Conservation (phyloP, 2,888 invertebrate species). For the Agrypnus murinus region DNA sequence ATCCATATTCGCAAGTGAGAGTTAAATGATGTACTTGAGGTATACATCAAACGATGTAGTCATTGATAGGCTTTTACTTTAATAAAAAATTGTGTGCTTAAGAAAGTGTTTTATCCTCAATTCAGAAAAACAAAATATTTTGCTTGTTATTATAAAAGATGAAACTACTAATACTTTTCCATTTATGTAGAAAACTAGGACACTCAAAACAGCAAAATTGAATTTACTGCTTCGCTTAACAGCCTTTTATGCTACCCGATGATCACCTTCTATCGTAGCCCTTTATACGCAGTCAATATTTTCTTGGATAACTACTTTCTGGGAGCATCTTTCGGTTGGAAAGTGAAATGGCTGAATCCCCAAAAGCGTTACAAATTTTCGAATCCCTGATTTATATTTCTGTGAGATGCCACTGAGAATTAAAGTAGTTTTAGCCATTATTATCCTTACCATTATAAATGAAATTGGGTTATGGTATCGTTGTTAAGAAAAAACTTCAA, state of each 20-base stretch:
- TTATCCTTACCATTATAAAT: too few species aligned
- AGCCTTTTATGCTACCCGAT: slow-evolving; percentile 34
- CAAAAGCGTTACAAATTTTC: slow-evolving; percentile 21
- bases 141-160: background rate
- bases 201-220: slow-evolving; percentile 34
- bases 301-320: slow-evolving; percentile 28
- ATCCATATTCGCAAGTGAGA: background rate
- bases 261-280: slow-evolving; percentile 25
- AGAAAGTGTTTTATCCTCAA: background rate
- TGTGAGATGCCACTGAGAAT: too few species aligned
- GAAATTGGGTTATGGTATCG: too few species aligned
- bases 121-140: background rate
- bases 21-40: background rate
- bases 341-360: slow-evolving; percentile 8
- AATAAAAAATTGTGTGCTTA: too few species aligned
- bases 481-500: too few species aligned
- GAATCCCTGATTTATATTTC: slow-evolving; percentile 7
- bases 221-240: slow-evolving; percentile 36
- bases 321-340: slow-evolving; percentile 8
- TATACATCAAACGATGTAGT: too few species aligned
- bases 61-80: too few species aligned
- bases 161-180: slow-evolving; percentile 32
- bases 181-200: slow-evolving; percentile 17
- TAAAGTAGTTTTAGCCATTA: too few species aligned
- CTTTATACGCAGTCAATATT: slow-evolving; percentile 27